Conservation (phyloP, 1,140 invertebrate genomes). For the Anadara kagoshimensis region DNA sequence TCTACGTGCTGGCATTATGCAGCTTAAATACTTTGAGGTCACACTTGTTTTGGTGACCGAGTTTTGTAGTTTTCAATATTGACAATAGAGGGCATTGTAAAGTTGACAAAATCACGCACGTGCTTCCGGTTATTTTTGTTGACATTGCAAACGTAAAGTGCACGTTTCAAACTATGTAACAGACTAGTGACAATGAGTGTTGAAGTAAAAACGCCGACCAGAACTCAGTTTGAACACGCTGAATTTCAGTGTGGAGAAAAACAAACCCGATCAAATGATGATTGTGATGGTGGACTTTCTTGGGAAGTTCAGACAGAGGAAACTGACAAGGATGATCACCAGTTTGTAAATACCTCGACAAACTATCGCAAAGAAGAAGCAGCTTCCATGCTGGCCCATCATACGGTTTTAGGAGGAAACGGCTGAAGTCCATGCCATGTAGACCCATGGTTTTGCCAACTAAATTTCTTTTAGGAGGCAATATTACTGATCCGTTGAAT, state of each 20-base stretch:
- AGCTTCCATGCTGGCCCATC: conserved; percentile 25
- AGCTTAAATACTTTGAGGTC: too few relatives aligned
- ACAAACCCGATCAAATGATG: conserved; percentile 16
- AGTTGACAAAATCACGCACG: conserved; percentile 14
- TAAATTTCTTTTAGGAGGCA: conserved; percentile 95
- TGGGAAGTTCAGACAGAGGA: too few relatives aligned
- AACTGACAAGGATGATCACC: background rate
- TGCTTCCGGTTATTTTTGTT: conserved; percentile 27
- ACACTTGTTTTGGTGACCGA: too few relatives aligned
- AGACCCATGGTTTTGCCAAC: conserved; percentile 83
- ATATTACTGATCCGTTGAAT: conserved; percentile 95
- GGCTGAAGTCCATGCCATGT: conserved; percentile 38
- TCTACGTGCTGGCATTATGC: too few relatives aligned
- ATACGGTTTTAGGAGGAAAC: conserved; percentile 34
- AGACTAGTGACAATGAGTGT: conserved; percentile 59
- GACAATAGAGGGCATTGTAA: too few relatives aligned
- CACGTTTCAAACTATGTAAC: too few relatives aligned
- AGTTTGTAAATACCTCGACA: background rate
- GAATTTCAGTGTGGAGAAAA: conserved; percentile 60
- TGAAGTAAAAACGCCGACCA: conserved; percentile 61
- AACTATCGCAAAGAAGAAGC: conserved; percentile 38
- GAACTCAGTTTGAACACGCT: conserved; percentile 55
- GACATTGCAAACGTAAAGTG: too few relatives aligned
- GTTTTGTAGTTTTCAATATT: too few relatives aligned
- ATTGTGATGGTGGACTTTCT: background rate